Percentiles rank a stretch among this genome's conserved stretches.
phyloP scores from a whole-genome alignment of 2,113 vertebrate species.

The Brachypodius melanocephalos region DNA sequence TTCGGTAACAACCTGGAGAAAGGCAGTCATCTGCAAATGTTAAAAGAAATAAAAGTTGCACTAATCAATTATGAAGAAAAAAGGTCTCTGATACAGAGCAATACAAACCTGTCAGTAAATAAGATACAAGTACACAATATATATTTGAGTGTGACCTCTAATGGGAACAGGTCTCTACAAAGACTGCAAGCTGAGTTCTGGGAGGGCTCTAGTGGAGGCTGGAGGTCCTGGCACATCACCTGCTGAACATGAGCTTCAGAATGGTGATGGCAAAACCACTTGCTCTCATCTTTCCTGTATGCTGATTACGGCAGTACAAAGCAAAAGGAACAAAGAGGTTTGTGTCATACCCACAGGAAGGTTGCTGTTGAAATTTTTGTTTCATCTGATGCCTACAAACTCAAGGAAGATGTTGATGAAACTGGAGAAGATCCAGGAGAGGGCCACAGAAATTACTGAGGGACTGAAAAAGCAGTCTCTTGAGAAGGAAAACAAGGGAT shows the following conservation, averaged over 20 bases:
- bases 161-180: neutral
- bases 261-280: neutral
- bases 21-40: neutral
- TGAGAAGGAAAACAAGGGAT: neutral
- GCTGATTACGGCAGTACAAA: neutral
- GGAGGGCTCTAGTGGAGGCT: neutral
- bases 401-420: neutral
- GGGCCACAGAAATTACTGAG: neutral
- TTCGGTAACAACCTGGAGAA: neutral
- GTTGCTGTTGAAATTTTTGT: neutral
- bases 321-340: neutral
- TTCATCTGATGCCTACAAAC: neutral
- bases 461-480: neutral
- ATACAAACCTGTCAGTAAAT: neutral
- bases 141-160: neutral
- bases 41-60: neutral
- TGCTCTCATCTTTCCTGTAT: neutral
- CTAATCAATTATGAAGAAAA: neutral
- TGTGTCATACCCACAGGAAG: neutral
- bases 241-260: neutral
- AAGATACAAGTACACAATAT: neutral
- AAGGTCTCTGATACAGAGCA: neutral
- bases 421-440: neutral
- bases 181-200: neutral
- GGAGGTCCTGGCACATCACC: neutral